Percentiles rank a stretch among this genome's conserved stretches.
Evolutionary conservation across 2,888 invertebrate genomes (phyloP).

Genomic region (Dromius quadrimaculatus): DNA sequence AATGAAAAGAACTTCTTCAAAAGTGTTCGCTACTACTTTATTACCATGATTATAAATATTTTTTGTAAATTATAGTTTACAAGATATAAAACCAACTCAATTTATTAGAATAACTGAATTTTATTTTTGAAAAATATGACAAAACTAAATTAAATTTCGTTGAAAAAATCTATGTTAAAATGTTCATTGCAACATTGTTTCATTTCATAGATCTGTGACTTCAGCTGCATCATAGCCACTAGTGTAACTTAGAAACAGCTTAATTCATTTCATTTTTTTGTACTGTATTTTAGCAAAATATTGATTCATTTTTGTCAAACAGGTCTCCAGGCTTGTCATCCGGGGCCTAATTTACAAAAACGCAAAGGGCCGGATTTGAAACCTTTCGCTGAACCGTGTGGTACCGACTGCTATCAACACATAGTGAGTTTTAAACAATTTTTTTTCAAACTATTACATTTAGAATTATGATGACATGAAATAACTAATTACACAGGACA

Average conservation of each 20-base stretch:
- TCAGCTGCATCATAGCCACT: constrained; percentile 39
- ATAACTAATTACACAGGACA: no score
- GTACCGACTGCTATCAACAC: constrained; percentile 88
- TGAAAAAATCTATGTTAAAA: background rate
- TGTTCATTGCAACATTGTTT: constrained; percentile 42
- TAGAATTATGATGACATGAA: no score
- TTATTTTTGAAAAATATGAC: no score
- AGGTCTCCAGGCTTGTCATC: constrained; percentile 92
- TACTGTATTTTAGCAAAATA: background rate
- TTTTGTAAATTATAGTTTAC: no score
- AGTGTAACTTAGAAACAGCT: constrained; percentile 28
- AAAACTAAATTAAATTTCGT: no score
- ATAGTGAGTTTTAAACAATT: constrained; percentile 71
- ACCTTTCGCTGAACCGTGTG: constrained; percentile 87
- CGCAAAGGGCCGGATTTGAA: constrained; percentile 91
- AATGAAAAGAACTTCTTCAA: background rate
- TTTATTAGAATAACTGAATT: no score
- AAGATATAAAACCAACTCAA: no score
- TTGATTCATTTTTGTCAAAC: constrained; percentile 46
- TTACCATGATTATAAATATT: no score
- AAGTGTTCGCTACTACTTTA: no score
- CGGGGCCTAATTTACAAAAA: constrained; percentile 89
- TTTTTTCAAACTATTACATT: no score
- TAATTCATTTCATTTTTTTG: constrained; percentile 26
- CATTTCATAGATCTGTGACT: constrained; percentile 21